Percentiles rank a stretch among this genome's conserved stretches.
Conservation (phyloP, 2,888 invertebrate genomes). For the Adela reaumurella region DNA sequence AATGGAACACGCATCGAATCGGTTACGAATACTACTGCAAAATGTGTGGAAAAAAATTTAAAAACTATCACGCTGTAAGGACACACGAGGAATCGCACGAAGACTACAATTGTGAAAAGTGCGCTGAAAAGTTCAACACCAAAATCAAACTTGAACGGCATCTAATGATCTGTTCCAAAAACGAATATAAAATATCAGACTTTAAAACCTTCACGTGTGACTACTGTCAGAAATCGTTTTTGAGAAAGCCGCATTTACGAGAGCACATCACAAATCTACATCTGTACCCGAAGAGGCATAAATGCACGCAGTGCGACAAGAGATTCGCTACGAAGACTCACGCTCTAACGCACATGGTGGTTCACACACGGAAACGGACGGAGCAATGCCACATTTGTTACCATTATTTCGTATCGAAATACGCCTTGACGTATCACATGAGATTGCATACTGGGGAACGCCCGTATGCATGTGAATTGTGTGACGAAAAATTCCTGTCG, state of each 20-base stretch:
- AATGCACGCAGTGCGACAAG: background rate
- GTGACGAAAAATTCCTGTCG: conserved; percentile 23
- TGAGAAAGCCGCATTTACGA: background rate
- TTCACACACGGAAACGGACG: conserved; percentile 41
- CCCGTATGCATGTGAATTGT: conserved; percentile 11
- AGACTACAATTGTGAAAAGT: background rate
- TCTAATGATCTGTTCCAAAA: background rate
- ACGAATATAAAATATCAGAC: no score
- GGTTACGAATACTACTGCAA: background rate
- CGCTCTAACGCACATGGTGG: conserved; percentile 35
- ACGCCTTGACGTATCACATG: conserved; percentile 39
- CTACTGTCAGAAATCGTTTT: background rate
- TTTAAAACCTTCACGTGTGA: background rate
- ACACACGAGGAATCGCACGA: background rate
- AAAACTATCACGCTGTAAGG: background rate
- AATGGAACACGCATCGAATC: background rate
- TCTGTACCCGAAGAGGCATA: background rate
- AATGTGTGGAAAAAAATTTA: background rate
- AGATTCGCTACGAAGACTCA: background rate
- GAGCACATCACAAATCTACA: background rate
- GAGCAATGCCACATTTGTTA: conserved; percentile 35
- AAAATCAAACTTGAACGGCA: background rate
- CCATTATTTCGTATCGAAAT: conserved; percentile 38
- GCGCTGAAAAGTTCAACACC: background rate
- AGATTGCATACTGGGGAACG: conserved; percentile 39